Base-by-base conservation (phyloP, 2,113 vertebrate species). In the Datnioides undecimradiatus region DNA sequence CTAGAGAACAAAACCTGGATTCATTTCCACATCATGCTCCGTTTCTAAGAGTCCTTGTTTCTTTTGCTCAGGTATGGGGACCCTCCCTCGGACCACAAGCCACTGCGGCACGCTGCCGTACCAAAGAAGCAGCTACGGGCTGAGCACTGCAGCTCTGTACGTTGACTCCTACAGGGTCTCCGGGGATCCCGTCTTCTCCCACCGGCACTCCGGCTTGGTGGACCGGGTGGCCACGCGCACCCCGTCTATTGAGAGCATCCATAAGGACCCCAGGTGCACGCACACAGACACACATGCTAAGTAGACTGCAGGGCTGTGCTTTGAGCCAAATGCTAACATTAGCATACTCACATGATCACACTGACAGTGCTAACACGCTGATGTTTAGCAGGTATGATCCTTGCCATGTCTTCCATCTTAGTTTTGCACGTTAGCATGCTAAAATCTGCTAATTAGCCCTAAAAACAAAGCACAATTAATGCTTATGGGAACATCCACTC, bases 161-260 rank as follows among this genome's bases (percentile, higher is more conserved):
- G 94, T 96, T 0, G 97, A 99, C 86, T 95, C 97, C 58, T 97
- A 96, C 93, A 92, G 95, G 88, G 90, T 95, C 25, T 70, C 94
- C 6, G 83, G 95, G 0, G 97, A 99, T 79, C 85, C 95, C 34
- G 74, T 59, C 78, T 99, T 83, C 86, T 84, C 89, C 59, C 91
- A 90, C 60, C 85, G 93, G 12, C 94, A 94, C 84, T 90, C 93
- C 1, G 87, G 85, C 8, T 79, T 93, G 0, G 89, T 94, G 1
- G 97, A 99, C 0, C 96, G 96, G 9, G 94, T 93, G 3, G 94
- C 95, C 64, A 98, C 97, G 0, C 95, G 97, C 29, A 98, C 97
- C 0, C 97, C 98, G 0, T 99, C 97, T 52, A 96, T 99, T 51
- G 97, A 99, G 93, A 99, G 98, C 95, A 97, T 98, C 73, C 97